Evolutionary conservation across 1,140 invertebrate species (phyloP).

Genomic region (Papilio polyxenes): DNA sequence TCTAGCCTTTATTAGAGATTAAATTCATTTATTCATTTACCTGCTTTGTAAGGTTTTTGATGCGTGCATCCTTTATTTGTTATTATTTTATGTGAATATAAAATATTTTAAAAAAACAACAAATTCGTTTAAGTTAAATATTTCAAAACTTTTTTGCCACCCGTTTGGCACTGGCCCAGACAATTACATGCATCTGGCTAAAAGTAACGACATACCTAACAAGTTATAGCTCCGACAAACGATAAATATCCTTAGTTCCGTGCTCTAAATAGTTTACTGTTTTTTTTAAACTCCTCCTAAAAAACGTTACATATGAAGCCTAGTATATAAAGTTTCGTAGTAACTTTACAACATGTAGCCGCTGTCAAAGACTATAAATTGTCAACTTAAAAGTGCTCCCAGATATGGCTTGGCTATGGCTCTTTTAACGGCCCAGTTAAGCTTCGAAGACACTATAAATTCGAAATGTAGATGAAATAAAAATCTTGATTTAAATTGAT

Average conservation of each 20-base stretch:
- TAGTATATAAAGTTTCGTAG: too few species aligned
- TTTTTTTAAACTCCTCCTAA: not conserved
- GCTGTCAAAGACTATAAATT: too few species aligned
- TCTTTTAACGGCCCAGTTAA: too few species aligned
- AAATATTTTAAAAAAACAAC: not conserved
- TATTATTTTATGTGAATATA: too few species aligned
- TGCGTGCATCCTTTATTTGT: too few species aligned
- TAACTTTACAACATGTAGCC: too few species aligned
- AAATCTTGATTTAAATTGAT: not conserved
- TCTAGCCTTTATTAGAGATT: too few species aligned
- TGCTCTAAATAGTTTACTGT: not conserved
- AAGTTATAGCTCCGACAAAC: conserved; percentile 24
- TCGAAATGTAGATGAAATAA: not conserved
- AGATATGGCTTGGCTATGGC: too few species aligned
- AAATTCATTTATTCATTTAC: too few species aligned
- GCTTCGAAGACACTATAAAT: not conserved
- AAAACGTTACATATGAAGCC: not conserved
- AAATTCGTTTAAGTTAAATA: not conserved
- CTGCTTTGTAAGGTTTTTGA: too few species aligned
- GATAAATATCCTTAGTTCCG: conserved; percentile 15
- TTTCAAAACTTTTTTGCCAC: not conserved
- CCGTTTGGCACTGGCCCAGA: conserved; percentile 24
- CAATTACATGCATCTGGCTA: conserved; percentile 38
- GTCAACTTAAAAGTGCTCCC: too few species aligned
- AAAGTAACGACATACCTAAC: conserved; percentile 28